Evolutionary conservation across 1,140 invertebrate genomes (phyloP).

Genomic region (Lordiphosa stackelbergi): DNA sequence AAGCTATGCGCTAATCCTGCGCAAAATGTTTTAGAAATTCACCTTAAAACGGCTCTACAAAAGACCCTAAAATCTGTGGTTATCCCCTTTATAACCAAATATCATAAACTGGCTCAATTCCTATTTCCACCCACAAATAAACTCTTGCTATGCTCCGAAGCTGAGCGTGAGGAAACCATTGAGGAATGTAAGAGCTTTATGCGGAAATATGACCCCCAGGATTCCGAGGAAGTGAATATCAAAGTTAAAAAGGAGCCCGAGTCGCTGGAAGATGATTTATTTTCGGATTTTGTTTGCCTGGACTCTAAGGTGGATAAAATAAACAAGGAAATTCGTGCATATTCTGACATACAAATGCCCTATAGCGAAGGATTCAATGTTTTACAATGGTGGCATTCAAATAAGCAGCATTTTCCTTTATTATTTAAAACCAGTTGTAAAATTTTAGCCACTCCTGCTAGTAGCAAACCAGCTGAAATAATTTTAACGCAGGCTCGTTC

Average conservation of each 20-base stretch:
- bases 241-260: slow-evolving; percentile 10
- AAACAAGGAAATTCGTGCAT: slow-evolving; percentile 17
- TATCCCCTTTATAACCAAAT: slow-evolving; percentile 8
- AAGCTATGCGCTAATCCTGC: slow-evolving; percentile 10
- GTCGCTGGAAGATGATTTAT: slow-evolving; percentile 15
- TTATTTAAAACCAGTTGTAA: slow-evolving; percentile 17
- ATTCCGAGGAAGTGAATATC: slow-evolving; percentile 1
- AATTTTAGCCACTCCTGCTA: slow-evolving; percentile 18
- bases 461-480: not conserved
- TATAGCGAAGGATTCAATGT: slow-evolving; percentile 21
- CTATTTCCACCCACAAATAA: slow-evolving; percentile 36
- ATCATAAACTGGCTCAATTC: slow-evolving; percentile 32
- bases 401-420: slow-evolving; percentile 17
- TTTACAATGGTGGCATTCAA: slow-evolving; percentile 18
- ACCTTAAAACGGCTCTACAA: slow-evolving; percentile 3
- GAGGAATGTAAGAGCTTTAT: slow-evolving; percentile 17
- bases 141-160: slow-evolving; percentile 21
- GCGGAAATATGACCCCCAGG: not conserved
- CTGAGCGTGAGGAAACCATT: slow-evolving; percentile 18
- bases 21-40: not conserved
- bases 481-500: slow-evolving; percentile 6
- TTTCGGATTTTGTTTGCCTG: slow-evolving; percentile 23
- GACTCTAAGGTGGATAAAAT: slow-evolving; percentile 13
- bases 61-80: slow-evolving; percentile 8
- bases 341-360: slow-evolving; percentile 16